Percentiles rank a stretch among this genome's conserved stretches.
phyloP scores from a whole-genome alignment of 2,797 vertebrate species.

The Trematomus bernacchii region DNA sequence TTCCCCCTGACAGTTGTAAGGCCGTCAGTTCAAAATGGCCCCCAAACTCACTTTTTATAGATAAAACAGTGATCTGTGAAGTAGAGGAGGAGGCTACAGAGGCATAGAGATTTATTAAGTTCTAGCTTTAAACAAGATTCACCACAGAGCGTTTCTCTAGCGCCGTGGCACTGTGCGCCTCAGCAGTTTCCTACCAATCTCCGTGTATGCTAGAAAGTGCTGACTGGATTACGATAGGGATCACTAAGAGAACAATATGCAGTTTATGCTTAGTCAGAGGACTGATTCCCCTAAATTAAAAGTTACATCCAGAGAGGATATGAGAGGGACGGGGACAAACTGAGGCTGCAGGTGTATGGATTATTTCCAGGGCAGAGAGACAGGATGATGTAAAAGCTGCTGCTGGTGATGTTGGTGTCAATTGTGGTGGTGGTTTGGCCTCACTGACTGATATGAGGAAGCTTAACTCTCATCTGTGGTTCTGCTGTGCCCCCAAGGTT shows the following conservation, averaged over 20 bases:
- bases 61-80: conserved; percentile 25
- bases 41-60: conserved; percentile 28
- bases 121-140: conserved; percentile 49
- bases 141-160: conserved; percentile 42
- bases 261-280: conserved; percentile 75
- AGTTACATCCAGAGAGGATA: conserved; percentile 46
- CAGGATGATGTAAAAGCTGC: conserved; percentile 47
- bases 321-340: conserved; percentile 32
- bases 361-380: conserved; percentile 46
- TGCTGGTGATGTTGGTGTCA: conserved; percentile 38
- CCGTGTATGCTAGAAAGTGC: conserved; percentile 62
- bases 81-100: conserved; percentile 33
- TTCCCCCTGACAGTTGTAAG: conserved; percentile 56
- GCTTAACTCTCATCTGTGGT: conserved; percentile 60
- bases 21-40: conserved; percentile 58
- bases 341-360: conserved; percentile 60
- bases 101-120: conserved; percentile 34
- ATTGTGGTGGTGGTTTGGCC: conserved; percentile 51
- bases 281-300: conserved; percentile 65
- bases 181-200: conserved; percentile 71
- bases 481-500: conserved; percentile 65
- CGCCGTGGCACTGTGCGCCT: conserved; percentile 34
- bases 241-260: conserved; percentile 68
- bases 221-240: conserved; percentile 69
- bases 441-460: conserved; percentile 55